A percentile compares a stretch with the other conserved stretches of the same genome.
These are phyloP conservation scores for Gastracanthus pulcherrimus DNA, from an alignment of 2,888 invertebrate species.

Conservation along the genomic window DNA sequence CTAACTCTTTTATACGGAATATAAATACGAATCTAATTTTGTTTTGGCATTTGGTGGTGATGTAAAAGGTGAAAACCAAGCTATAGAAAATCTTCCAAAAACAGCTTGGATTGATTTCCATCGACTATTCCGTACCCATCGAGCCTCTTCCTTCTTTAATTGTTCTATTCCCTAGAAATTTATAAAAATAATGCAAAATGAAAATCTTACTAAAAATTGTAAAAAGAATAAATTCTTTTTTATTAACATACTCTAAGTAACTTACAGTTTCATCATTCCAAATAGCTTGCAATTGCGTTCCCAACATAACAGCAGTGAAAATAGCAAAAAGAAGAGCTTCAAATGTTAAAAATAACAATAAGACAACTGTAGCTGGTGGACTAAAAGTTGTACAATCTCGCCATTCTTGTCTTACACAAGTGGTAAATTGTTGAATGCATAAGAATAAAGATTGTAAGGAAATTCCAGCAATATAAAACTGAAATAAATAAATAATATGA, in stretches of 20 bases:
- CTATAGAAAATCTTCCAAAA: conserved; percentile 95
- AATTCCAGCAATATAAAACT: conserved; percentile 99
- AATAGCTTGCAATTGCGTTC: conserved; percentile 97
- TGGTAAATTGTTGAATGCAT: conserved; percentile 94
- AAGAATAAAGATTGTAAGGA: conserved; percentile 95
- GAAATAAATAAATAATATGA: conserved; percentile 71
- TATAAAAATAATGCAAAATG: not conserved
- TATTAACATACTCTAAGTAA: too few relatives aligned
- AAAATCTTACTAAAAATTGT: not conserved
- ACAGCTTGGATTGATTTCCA: conserved; percentile 98
- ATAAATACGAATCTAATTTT: conserved; percentile 89
- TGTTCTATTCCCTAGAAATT: conserved; percentile 94
- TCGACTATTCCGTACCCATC: conserved; percentile 94
- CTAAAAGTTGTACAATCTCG: conserved; percentile 95
- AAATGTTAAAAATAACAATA: conserved; percentile 93
- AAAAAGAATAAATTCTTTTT: too few relatives aligned
- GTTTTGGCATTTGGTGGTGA: conserved; percentile 87
- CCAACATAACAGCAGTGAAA: conserved; percentile 98
- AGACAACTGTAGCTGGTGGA: conserved; percentile 96
- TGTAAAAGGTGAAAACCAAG: conserved; percentile 97
- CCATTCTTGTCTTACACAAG: conserved; percentile 96
- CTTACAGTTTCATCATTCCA: conserved; percentile 98
- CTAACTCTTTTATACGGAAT: conserved; percentile 84
- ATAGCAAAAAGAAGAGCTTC: conserved; percentile 98
- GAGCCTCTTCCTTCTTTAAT: conserved; percentile 95